Percentiles rank a stretch among this genome's conserved stretches.
Evolutionary conservation across 2,888 invertebrate species (phyloP).

Genomic region (Athripsodes cinereus): DNA sequence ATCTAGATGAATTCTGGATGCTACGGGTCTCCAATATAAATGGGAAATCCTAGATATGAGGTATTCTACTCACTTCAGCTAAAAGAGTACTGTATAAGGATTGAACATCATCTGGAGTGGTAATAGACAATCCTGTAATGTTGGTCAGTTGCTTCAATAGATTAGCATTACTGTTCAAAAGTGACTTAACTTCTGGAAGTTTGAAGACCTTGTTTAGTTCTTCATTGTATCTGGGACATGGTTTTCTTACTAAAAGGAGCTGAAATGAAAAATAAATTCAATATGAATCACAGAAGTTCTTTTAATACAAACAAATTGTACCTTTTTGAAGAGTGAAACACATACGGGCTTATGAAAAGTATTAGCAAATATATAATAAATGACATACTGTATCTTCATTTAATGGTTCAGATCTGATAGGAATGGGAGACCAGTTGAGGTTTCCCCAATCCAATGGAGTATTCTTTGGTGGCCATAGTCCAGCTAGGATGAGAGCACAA

Average conservation of each 20-base stretch:
- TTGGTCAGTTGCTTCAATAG: slow-evolving; percentile 48
- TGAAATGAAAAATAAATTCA: slow-evolving; percentile 33
- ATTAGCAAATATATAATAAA: too few relatives aligned
- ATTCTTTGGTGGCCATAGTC: slow-evolving; percentile 60
- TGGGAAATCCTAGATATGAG: too few relatives aligned
- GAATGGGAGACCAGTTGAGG: slow-evolving; percentile 73
- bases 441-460: slow-evolving; percentile 53
- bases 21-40: too few relatives aligned
- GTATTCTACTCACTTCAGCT: slow-evolving; percentile 57
- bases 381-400: slow-evolving; percentile 53
- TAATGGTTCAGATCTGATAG: slow-evolving; percentile 60
- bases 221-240: slow-evolving; percentile 57
- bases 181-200: slow-evolving; percentile 42
- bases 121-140: slow-evolving; percentile 50
- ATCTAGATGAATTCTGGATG: too few relatives aligned
- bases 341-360: neutral
- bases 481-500: slow-evolving; percentile 62
- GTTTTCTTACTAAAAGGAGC: slow-evolving; percentile 57
- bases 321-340: neutral
- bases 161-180: slow-evolving; percentile 42
- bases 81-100: slow-evolving; percentile 58
- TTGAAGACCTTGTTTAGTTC: slow-evolving; percentile 46
- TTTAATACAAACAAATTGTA: neutral
- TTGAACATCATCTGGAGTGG: slow-evolving; percentile 56
- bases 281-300: too few relatives aligned